Conservation (phyloP, 2,113 vertebrate species). For the Brevimyrus niger region DNA sequence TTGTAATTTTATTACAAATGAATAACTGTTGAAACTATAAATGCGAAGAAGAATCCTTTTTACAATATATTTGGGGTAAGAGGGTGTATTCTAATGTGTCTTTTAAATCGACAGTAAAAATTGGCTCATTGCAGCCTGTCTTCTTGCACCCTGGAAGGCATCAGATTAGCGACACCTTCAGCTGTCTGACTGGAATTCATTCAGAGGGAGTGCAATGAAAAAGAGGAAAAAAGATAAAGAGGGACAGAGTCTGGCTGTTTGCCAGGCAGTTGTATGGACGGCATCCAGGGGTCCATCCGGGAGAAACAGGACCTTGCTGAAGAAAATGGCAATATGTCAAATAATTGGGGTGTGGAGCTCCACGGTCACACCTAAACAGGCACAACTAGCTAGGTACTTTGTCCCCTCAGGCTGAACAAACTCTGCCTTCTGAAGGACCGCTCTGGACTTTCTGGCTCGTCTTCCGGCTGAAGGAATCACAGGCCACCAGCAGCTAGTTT, state of each 20-base stretch:
- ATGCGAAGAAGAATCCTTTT: not conserved
- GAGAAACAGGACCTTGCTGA: conserved; percentile 4
- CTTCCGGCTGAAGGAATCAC: not conserved
- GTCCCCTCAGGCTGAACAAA: not conserved
- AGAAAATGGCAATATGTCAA: not conserved
- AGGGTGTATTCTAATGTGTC: not conserved
- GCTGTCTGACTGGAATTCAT: not conserved
- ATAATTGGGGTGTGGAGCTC: not conserved
- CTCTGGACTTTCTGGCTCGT: not conserved
- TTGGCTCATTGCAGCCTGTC: not conserved
- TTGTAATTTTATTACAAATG: not conserved
- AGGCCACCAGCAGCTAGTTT: not conserved
- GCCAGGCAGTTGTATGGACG: not conserved
- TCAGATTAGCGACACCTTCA: not conserved
- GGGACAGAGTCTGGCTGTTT: not conserved
- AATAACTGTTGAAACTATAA: not conserved
- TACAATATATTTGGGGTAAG: not conserved
- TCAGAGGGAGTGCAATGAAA: not conserved
- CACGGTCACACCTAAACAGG: not conserved
- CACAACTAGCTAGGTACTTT: not conserved
- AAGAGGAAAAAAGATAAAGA: not conserved
- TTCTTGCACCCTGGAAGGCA: not conserved
- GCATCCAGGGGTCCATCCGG: not conserved
- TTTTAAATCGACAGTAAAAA: not conserved
- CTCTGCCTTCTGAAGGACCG: not conserved